Evolutionary conservation across 2,888 invertebrate species (phyloP), one percentile per base, ranked within the genome.

Genomic region (Cylindroiulus punctatus): DNA sequence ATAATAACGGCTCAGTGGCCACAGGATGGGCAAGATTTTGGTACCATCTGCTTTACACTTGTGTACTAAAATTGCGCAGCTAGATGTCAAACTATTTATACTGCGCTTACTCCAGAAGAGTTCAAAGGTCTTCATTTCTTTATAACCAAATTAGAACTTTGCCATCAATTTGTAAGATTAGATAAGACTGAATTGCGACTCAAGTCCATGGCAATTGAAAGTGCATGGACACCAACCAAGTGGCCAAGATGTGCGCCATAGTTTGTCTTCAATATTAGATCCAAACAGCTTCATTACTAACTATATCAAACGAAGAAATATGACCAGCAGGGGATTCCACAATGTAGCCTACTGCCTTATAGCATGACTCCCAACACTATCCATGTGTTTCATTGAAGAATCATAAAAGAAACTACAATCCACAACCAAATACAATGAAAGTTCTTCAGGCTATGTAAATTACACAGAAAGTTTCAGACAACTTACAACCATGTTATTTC

Each of bases 71-170:
- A 76, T 17, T 76, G 76, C 76, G 76, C 76, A 76, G 76, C 30
- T 76, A 76, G 76, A 44, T 40, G 42, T 83, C 40, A 40, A 52
- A 76, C 42, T 83, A 83, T 83, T 83, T 83, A 83, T 83, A 83
- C 83, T 40, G 22, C 83, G 12, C n/a, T 12, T 83, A 36, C 32
- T 83, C 17, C 26, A 40, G 19, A 83, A 36, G 42, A 26, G 32
- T 40, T 40, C 83, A 83, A 83, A 44, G 44, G 40, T 42, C 83
- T 40, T 40, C 76, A 1, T 30, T 76, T 32, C 40, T 40, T 83
- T 81, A 83, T 83, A 36, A 22, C 83, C 42, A 40, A 26, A 36
- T 83, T 40, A 42, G 42, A 83, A 83, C 83, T 83, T 83, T 83
- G 83, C 83, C 26, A 83, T 42, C 83, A 83, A 22, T 42, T 82